Percentiles rank a stretch among this genome's conserved stretches.
These are phyloP conservation scores for Dasyurus viverrinus DNA, from an alignment of 2,113 vertebrate genomes.

Conservation along the genomic window DNA sequence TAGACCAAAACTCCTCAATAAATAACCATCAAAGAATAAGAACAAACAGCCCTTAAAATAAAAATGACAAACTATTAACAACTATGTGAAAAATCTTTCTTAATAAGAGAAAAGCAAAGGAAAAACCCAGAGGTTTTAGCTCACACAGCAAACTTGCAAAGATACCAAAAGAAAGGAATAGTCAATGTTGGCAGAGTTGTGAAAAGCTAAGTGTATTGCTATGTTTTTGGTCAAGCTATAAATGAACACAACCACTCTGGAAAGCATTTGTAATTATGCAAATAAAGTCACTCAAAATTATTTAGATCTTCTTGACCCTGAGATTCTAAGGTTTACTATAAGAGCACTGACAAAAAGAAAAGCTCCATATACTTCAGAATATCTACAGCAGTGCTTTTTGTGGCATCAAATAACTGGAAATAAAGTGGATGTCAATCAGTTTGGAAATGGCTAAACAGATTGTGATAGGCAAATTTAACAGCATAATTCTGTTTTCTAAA, in stretches of 20 bases:
- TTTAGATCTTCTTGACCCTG: too few relatives aligned
- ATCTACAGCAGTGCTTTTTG: too few relatives aligned
- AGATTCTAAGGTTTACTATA: too few relatives aligned
- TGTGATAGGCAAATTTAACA: neutral
- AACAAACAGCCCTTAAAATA: neutral
- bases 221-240: neutral
- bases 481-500: neutral
- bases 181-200: neutral
- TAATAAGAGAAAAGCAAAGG: neutral
- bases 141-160: neutral
- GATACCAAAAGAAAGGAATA: neutral
- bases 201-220: neutral
- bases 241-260: neutral
- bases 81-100: neutral
- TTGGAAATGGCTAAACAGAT: neutral
- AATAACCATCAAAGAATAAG: neutral
- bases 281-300: neutral
- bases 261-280: neutral
- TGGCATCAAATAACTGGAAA: too few relatives aligned
- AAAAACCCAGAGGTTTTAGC: neutral
- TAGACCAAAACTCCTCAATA: neutral
- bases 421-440: too few relatives aligned
- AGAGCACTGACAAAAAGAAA: too few relatives aligned
- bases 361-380: too few relatives aligned
- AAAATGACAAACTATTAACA: neutral